Evolutionary conservation across 2,797 vertebrate species (phyloP), one percentile per base, ranked within the genome.

Genomic region (Leptoclinus maculatus): DNA sequence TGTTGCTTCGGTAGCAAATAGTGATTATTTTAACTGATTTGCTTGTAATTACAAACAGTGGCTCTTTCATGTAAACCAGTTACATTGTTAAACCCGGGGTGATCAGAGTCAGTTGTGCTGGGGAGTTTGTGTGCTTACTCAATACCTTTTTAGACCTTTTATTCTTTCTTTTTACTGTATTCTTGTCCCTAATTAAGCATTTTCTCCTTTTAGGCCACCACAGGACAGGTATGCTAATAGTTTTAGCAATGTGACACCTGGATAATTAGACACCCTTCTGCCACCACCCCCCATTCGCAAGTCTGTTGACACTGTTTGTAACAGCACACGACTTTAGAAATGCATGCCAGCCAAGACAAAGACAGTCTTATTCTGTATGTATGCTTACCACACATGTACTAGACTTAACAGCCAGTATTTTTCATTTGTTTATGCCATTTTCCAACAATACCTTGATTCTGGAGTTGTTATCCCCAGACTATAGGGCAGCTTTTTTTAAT

Each of bases 401-500:
- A 27, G 5, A 38, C 34, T 72, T 74, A 19, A 62, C 65, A 79
- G 70, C 3, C 2, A 66, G 2, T 38, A 13, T 7, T 58, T 23
- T 16, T 66, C 17, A 70, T 76, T 59, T 53, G 13, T 54, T 54
- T 27, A n/a, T 62, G 53, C 39, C 1, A n/a, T 76, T 64, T 29
- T 32, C 32, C 41, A 56, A 54, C 14, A 38, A 60, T 25, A 23
- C 27, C 5, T 45, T 43, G 32, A 60, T 59, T 56, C 49, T 58
- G 39, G 21, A 58, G 51, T 32, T 29, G 57, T 19, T 43, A 13
- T 68, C 73, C 85, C 38, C 67, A 60, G 64, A 59, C 63, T 75
- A 71, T 71, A 82, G 43, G 57, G 62, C 54, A 68, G 45, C 34
- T 66, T 57, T 43, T 43, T 45, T 71, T 69, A 66, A 66, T 60